A percentile compares a stretch with the other conserved stretches of the same genome.
Evolutionary conservation across 2,797 vertebrate genomes (phyloP).

Genomic region (Notoglanidium macrostoma): DNA sequence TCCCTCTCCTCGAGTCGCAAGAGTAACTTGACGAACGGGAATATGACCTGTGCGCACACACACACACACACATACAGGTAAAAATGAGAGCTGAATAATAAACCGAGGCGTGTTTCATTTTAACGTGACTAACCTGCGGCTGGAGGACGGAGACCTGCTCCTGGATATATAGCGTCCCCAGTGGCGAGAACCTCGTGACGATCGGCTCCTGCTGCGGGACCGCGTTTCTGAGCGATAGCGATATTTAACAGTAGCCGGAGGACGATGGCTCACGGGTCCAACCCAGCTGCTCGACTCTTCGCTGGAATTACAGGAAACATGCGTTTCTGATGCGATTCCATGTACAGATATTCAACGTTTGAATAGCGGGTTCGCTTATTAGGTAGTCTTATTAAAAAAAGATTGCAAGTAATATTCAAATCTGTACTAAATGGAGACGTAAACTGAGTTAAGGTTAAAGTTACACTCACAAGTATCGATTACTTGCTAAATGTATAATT

Average conservation of each 20-base stretch:
- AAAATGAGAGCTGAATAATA: neutral
- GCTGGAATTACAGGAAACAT: conserved; percentile 41
- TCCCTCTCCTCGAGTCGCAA: conserved; percentile 79
- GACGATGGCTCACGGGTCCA: neutral
- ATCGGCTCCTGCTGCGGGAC: conserved; percentile 75
- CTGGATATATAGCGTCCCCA: conserved; percentile 77
- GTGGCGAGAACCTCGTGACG: conserved; percentile 78
- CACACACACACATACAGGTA: neutral
- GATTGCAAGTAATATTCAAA: neutral
- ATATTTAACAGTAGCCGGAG: conserved; percentile 30
- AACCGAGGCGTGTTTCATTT: neutral
- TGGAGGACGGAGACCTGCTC: conserved; percentile 84
- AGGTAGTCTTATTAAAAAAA: neutral
- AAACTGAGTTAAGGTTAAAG: neutral
- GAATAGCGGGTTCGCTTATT: neutral
- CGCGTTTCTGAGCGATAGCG: conserved; percentile 69
- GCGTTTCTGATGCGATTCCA: neutral
- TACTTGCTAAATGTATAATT: neutral
- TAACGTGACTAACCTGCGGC: conserved; percentile 75
- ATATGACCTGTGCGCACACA: conserved; percentile 77
- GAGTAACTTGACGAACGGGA: conserved; percentile 86
- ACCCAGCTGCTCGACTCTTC: conserved; percentile 30
- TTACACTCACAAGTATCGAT: neutral
- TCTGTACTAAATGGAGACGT: too few relatives aligned
- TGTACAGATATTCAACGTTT: neutral